Evolutionary conservation across 2,888 invertebrate species (phyloP).

Genomic region (Dromius quadrimaculatus): DNA sequence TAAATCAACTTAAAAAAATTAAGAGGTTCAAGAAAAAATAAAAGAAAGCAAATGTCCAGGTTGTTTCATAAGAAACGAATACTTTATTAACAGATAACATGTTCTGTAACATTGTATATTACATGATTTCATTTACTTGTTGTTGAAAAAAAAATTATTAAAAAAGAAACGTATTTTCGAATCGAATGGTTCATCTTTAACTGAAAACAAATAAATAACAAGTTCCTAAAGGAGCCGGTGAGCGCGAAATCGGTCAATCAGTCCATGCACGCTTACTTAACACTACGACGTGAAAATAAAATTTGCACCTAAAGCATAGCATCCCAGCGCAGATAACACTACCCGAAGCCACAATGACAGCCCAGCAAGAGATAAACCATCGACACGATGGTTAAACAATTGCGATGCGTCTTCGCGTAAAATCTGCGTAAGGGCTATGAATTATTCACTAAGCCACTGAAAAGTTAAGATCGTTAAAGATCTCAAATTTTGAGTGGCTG

Average conservation of each 20-base stretch:
- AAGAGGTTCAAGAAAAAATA: slow-evolving; percentile 30
- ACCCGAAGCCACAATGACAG: slow-evolving; percentile 36
- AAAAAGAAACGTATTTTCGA: slow-evolving; percentile 42
- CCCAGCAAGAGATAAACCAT: slow-evolving; percentile 5
- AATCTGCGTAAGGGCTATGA: slow-evolving; percentile 20
- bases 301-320: slow-evolving; percentile 50
- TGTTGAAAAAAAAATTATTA: slow-evolving; percentile 32
- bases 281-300: slow-evolving; percentile 49
- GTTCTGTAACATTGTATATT: slow-evolving; percentile 51
- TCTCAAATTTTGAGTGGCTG: not conserved
- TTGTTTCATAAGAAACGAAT: slow-evolving; percentile 52
- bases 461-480: not conserved
- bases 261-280: slow-evolving; percentile 42
- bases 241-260: slow-evolving; percentile 31
- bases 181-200: slow-evolving; percentile 41
- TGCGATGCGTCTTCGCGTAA: slow-evolving; percentile 10
- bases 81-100: slow-evolving; percentile 52
- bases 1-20: too few relatives aligned
- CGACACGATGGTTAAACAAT: not conserved
- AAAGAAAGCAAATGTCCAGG: slow-evolving; percentile 32
- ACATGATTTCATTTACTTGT: slow-evolving; percentile 42
- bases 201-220: slow-evolving; percentile 47
- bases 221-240: slow-evolving; percentile 50
- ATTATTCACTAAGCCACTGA: slow-evolving; percentile 27
- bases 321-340: slow-evolving; percentile 4